A percentile compares a stretch with the other conserved stretches of the same genome.
These are phyloP conservation scores for Microctenopoma steveboyesi DNA, from an alignment of 2,797 vertebrate genomes.

Conservation along the genomic window DNA sequence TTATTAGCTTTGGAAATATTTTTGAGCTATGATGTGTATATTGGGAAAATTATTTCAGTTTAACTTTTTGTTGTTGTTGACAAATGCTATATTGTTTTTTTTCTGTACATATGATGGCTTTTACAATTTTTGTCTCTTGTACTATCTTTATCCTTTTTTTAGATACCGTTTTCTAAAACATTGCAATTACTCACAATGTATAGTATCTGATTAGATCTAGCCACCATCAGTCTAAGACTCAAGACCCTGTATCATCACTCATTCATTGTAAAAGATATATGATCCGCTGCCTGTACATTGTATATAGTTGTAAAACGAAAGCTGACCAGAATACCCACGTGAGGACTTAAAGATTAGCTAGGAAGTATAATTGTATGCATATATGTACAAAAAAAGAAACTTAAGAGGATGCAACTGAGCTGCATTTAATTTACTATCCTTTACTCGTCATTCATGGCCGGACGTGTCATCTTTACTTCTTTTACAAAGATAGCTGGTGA, in stretches of 20 bases:
- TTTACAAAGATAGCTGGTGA: slow-evolving; percentile 48
- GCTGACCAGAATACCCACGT: slow-evolving; percentile 82
- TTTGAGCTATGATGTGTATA: slow-evolving; percentile 84
- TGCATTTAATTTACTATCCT: slow-evolving; percentile 69
- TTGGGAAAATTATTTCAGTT: slow-evolving; percentile 80
- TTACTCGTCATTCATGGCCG: slow-evolving; percentile 53
- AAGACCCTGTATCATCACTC: slow-evolving; percentile 78
- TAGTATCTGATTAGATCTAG: slow-evolving; percentile 80
- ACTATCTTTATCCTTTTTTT: slow-evolving; percentile 83
- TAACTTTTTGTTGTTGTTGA: slow-evolving; percentile 71
- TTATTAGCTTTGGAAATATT: slow-evolving; percentile 85
- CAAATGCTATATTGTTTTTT: slow-evolving; percentile 79
- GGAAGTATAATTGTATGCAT: slow-evolving; percentile 83
- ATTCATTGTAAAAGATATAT: slow-evolving; percentile 82
- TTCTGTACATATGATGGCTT: slow-evolving; percentile 88
- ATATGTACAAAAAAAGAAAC: slow-evolving; percentile 79
- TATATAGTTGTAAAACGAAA: slow-evolving; percentile 89
- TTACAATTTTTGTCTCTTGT: slow-evolving; percentile 83
- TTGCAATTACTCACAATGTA: slow-evolving; percentile 80
- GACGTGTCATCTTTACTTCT: slow-evolving; percentile 56
- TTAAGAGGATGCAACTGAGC: slow-evolving; percentile 74
- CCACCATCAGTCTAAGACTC: slow-evolving; percentile 74
- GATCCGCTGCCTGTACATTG: slow-evolving; percentile 89
- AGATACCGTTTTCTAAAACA: slow-evolving; percentile 84
- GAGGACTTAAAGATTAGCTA: slow-evolving; percentile 81